These are phyloP conservation scores for Ceyx margarethae DNA, from an alignment of 2,113 vertebrate species.

Conservation along the genomic window DNA sequence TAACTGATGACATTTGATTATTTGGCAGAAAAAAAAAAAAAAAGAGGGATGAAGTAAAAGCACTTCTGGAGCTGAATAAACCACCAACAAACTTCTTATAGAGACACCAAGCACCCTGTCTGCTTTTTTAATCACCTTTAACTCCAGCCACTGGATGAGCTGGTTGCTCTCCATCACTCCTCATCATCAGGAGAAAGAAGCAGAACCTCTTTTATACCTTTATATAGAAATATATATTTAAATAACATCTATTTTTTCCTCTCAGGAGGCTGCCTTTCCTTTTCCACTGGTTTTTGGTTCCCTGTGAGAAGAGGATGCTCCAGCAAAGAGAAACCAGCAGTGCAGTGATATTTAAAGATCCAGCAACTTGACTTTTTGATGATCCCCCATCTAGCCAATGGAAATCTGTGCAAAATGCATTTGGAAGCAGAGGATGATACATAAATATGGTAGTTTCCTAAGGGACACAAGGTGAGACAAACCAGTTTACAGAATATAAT, in stretches of 20 bases:
- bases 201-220: background rate
- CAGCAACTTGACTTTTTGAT: background rate
- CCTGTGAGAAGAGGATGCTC: background rate
- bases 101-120: background rate
- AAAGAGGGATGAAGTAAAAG: background rate
- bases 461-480: background rate
- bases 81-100: background rate
- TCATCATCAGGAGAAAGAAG: background rate
- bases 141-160: background rate
- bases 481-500: background rate
- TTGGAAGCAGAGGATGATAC: background rate
- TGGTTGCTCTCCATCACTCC: background rate
- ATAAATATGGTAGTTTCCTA: background rate
- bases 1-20: background rate
- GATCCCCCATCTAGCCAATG: background rate
- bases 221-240: no score
- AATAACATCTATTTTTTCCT: background rate
- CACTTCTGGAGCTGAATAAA: background rate
- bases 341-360: background rate
- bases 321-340: background rate
- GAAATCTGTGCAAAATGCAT: background rate
- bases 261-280: background rate
- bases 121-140: background rate
- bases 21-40: background rate
- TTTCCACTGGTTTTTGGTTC: background rate